Conservation (phyloP, 2,888 invertebrate genomes). For the Carpatolechia fugitivella region DNA sequence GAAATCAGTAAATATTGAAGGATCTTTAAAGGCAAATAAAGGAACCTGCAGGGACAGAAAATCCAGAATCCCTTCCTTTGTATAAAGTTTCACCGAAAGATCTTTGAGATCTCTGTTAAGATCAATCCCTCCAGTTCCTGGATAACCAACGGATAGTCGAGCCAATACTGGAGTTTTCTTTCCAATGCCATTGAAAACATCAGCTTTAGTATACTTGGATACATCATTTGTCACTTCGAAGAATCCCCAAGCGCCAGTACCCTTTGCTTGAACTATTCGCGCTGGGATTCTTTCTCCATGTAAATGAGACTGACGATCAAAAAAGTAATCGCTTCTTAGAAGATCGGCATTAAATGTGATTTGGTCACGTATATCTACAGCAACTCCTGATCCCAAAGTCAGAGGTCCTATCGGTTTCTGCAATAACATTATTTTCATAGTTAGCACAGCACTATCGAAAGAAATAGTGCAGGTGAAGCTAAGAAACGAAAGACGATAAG, state of each 20-base stretch:
- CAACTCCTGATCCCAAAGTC: slow-evolving; percentile 87
- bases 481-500: too few relatives aligned
- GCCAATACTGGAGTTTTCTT: slow-evolving; percentile 85
- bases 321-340: slow-evolving; percentile 32
- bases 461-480: too few relatives aligned
- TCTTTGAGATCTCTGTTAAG: slow-evolving; percentile 90
- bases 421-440: slow-evolving; percentile 24
- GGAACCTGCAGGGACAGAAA: slow-evolving; percentile 92
- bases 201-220: slow-evolving; percentile 85
- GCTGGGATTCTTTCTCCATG: slow-evolving; percentile 94
- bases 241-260: slow-evolving; percentile 90
- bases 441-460: too few relatives aligned
- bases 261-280: slow-evolving; percentile 95
- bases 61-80: slow-evolving; percentile 93
- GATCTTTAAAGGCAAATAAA: slow-evolving; percentile 92
- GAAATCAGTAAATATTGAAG: slow-evolving; percentile 89
- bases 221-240: slow-evolving; percentile 92
- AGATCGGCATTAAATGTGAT: slow-evolving; percentile 85
- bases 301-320: slow-evolving; percentile 73
- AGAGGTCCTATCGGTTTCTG: slow-evolving; percentile 76
- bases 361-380: slow-evolving; percentile 84
- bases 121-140: slow-evolving; percentile 91
- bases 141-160: slow-evolving; percentile 87
- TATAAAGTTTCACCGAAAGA: slow-evolving; percentile 94
- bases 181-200: slow-evolving; percentile 83